Conservation (phyloP, 1,140 invertebrate genomes). For the Bombus sibiricus region DNA sequence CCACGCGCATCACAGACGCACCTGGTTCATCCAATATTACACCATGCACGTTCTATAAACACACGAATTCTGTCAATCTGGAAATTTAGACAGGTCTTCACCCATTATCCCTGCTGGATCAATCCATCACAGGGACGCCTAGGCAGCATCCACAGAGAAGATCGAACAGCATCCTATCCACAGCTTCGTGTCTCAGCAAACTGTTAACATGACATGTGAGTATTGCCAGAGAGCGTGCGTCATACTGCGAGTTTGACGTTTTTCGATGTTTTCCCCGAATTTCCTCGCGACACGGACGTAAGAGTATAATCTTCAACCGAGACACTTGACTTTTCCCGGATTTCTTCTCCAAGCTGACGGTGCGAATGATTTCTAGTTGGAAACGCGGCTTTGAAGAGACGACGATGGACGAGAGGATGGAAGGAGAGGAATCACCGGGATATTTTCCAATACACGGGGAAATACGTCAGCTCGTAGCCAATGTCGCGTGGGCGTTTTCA, state of each 20-base stretch:
- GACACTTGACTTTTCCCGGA: constrained; percentile 57
- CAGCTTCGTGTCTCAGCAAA: not conserved
- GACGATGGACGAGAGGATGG: not conserved
- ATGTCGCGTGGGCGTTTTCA: constrained; percentile 52
- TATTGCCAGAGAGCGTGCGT: not conserved
- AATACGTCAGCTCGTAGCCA: constrained; percentile 39
- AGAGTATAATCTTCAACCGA: constrained; percentile 54
- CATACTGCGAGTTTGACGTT: not conserved
- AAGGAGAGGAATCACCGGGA: constrained; percentile 8
- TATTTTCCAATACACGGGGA: constrained; percentile 39
- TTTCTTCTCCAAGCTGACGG: constrained; percentile 22
- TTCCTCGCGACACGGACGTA: constrained; percentile 38
- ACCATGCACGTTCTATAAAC: not conserved
- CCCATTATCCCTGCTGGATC: not conserved
- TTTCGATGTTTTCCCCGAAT: constrained; percentile 2
- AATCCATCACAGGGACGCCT: not conserved
- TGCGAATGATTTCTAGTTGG: constrained; percentile 54
- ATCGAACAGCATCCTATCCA: not conserved
- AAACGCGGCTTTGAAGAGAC: constrained; percentile 25
- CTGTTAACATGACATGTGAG: not conserved
- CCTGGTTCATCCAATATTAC: not conserved
- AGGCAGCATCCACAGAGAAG: not conserved
- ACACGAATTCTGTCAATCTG: not conserved
- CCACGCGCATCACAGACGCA: not conserved
- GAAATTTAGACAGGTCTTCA: not conserved